Percentiles rank a stretch among this genome's conserved stretches.
Evolutionary conservation across 2,113 vertebrate species (phyloP).

Genomic region (Seriola quinqueradiata): DNA sequence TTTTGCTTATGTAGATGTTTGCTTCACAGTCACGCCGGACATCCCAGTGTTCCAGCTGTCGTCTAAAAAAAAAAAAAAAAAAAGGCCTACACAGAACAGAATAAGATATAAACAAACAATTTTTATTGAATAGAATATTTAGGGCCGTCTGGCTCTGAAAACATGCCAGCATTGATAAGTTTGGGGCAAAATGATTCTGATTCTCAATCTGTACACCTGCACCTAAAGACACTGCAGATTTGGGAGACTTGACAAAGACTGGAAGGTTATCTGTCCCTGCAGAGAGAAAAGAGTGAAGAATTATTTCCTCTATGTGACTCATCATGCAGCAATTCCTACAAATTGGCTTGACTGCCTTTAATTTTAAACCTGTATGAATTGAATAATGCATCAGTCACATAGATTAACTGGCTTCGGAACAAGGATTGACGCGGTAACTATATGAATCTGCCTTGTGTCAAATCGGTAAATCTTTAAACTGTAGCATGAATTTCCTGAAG

Average conservation of each 20-base stretch:
- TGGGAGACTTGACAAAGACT: not conserved
- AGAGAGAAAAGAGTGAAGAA: not conserved
- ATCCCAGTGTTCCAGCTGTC: too few species aligned
- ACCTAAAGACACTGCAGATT: not conserved
- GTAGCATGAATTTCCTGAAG: not conserved
- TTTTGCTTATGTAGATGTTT: too few species aligned
- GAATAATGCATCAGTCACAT: not conserved
- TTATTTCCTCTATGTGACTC: not conserved
- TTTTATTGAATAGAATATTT: too few species aligned
- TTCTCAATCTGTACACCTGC: not conserved
- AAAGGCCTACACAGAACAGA: too few species aligned
- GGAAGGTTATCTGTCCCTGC: not conserved
- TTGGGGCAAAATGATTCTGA: too few species aligned
- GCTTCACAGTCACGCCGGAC: too few species aligned
- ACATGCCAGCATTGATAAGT: too few species aligned
- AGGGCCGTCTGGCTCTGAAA: too few species aligned
- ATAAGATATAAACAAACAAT: too few species aligned
- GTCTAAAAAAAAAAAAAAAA: too few species aligned
- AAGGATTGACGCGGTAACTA: not conserved
- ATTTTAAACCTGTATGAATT: not conserved
- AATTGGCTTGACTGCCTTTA: not conserved
- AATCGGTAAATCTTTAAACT: not conserved
- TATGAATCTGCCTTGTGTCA: not conserved
- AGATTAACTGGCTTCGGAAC: not conserved
- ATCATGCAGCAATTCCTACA: not conserved